phyloP scores from a whole-genome alignment of 2,888 invertebrate genomes.

The Priocnemis perturbator region DNA sequence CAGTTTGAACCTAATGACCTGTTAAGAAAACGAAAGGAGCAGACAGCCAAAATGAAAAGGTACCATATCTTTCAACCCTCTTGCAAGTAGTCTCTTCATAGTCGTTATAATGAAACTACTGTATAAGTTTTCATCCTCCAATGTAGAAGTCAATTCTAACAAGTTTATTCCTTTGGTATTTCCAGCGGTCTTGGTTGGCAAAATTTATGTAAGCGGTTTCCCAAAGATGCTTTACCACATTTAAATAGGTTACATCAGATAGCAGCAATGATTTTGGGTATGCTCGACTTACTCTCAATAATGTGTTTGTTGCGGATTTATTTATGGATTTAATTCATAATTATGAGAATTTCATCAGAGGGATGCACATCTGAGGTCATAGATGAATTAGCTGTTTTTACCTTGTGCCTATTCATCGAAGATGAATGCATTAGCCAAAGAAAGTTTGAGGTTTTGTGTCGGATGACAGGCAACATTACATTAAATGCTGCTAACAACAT shows the following conservation, averaged over 20 bases:
- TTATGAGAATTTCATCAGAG: conserved; percentile 45
- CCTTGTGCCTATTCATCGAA: conserved; percentile 80
- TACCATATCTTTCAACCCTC: conserved; percentile 55
- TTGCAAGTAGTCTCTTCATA: not conserved
- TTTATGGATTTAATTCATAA: conserved; percentile 11
- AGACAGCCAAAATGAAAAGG: conserved; percentile 73
- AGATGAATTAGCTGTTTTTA: conserved; percentile 80
- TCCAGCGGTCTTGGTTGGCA: conserved; percentile 77
- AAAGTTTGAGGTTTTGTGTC: conserved; percentile 78
- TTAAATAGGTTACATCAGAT: conserved; percentile 72
- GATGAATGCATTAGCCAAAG: conserved; percentile 79
- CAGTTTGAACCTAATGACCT: conserved; percentile 69
- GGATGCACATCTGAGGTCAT: conserved; percentile 79
- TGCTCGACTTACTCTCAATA: conserved; percentile 27
- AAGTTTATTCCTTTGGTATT: conserved; percentile 30
- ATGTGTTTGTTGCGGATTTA: conserved; percentile 21
- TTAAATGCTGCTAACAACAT: conserved; percentile 78
- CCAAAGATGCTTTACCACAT: conserved; percentile 69
- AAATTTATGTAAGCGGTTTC: conserved; percentile 76
- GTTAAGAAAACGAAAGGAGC: conserved; percentile 69
- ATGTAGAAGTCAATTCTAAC: not conserved
- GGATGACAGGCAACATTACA: conserved; percentile 79
- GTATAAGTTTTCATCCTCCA: too few species aligned
- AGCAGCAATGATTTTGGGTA: conserved; percentile 62
- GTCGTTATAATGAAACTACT: conserved; percentile 6